Evolutionary conservation across 2,888 invertebrate species (phyloP).

Genomic region (Aphidoletes aphidimyza): DNA sequence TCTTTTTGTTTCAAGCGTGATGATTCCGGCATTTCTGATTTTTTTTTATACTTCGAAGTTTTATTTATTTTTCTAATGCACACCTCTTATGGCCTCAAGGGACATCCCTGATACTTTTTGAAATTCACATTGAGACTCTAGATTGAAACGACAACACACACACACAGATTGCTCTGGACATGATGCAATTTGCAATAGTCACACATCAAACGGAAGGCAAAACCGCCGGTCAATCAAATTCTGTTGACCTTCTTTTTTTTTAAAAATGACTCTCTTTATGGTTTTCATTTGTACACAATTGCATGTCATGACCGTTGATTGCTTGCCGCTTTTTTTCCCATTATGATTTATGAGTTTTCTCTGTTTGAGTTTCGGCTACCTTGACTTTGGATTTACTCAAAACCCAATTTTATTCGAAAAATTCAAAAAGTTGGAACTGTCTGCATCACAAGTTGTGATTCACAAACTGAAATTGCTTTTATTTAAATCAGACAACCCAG

Average conservation of each 20-base stretch:
- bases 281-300: conserved; percentile 4
- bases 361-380: neutral
- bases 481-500: neutral
- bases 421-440: neutral
- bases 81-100: neutral
- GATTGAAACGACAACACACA: no score
- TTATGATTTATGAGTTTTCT: conserved; percentile 7
- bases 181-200: conserved; percentile 16
- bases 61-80: neutral
- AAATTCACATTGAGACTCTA: no score
- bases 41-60: conserved; percentile 1
- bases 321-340: neutral
- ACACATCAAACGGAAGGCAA: neutral
- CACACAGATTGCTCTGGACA: neutral
- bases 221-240: conserved; percentile 29
- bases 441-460: neutral
- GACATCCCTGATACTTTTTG: neutral
- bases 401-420: neutral
- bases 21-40: neutral
- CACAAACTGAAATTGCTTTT: conserved; percentile 25
- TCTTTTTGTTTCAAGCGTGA: neutral
- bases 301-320: neutral
- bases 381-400: neutral
- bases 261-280: conserved; percentile 13
- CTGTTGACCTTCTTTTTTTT: neutral